A percentile compares a stretch with the other conserved stretches of the same genome.
These are phyloP conservation scores for Discoglossus pictus DNA, from an alignment of 2,797 vertebrate genomes.

Conservation along the genomic window DNA sequence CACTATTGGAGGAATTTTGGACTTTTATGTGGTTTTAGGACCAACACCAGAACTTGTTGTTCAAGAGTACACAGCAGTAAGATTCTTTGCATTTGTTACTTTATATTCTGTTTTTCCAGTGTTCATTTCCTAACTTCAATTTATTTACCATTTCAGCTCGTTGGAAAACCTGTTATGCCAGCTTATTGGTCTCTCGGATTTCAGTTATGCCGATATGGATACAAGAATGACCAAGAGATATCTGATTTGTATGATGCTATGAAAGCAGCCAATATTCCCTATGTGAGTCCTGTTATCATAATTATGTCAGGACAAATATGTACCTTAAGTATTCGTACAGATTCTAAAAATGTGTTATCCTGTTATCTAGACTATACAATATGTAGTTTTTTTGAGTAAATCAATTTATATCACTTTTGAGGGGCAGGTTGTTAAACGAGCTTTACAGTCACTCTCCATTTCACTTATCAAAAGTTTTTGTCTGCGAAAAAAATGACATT, in stretches of 20 bases:
- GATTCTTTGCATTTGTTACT: slow-evolving; percentile 34
- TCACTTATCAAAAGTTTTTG: too few species aligned
- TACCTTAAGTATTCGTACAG: too few species aligned
- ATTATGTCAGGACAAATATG: too few species aligned
- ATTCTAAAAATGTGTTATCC: too few species aligned
- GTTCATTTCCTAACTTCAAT: not conserved
- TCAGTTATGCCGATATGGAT: slow-evolving; percentile 93
- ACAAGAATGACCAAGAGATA: slow-evolving; percentile 77
- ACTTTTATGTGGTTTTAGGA: slow-evolving; percentile 90
- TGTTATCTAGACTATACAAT: too few species aligned
- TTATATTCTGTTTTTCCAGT: not conserved
- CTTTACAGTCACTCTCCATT: too few species aligned
- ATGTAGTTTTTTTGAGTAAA: too few species aligned
- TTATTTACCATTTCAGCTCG: slow-evolving; percentile 71
- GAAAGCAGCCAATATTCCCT: slow-evolving; percentile 77
- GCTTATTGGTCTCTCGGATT: slow-evolving; percentile 94
- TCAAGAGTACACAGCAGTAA: slow-evolving; percentile 84
- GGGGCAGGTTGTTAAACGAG: too few species aligned
- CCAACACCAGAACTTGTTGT: slow-evolving; percentile 85
- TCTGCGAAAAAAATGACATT: too few species aligned
- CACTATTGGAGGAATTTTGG: slow-evolving; percentile 87
- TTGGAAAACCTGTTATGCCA: slow-evolving; percentile 89
- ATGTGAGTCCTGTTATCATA: slow-evolving; percentile 81
- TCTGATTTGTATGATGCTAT: slow-evolving; percentile 74
- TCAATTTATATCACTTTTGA: too few species aligned